Evolutionary conservation across 2,797 vertebrate species (phyloP), one percentile per base, ranked within the genome.

Genomic region (Acomys russatus): DNA sequence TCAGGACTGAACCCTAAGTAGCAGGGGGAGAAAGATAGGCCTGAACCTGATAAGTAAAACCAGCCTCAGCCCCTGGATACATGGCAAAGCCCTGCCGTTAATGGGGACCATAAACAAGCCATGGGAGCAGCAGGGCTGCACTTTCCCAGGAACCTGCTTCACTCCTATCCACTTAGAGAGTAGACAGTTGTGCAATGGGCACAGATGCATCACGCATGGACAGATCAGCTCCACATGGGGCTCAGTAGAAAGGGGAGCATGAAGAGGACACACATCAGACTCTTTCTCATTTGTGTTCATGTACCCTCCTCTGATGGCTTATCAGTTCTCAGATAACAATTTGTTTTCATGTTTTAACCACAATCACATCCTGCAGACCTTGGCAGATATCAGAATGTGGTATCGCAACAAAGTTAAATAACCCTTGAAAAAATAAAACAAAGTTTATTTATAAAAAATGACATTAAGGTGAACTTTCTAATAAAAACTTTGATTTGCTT

Each of bases 1-100:
- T 44, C 95, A 96, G 96, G 97, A 97, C 93, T 97, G 98, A 96
- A 97, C 85, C 95, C 95, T 97, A 84, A 97, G 94, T 95, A 96
- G 97, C 96, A 97, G 95, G 95, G 87, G 98, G 96, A 98, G 97
- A 98, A 98, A 98, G 56, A 97, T 97, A 98, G 98, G 98, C 98
- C 98, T 98, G 98, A 98, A 97, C 91, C 98, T 98, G 98, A 98
- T 99, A 99, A 99, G 98, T 98, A 98, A 98, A 99, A 98, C 92
- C 98, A 99, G 98, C 98, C 98, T 95, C 88, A 98, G 87, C 94
- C 92, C 80, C 98, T 98, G 96, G 98, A 97, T 98, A 97, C 95
- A 97, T 94, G 96, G 97, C 98, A 98, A 98, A 98, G 97, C 95
- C 93, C 97, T 97, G 95, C 97, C 98, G 98, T 98, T 97, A 98